Percentiles rank a stretch among this genome's conserved stretches.
phyloP scores from a whole-genome alignment of 2,113 vertebrate genomes.

The Tangachromis dhanisi region DNA sequence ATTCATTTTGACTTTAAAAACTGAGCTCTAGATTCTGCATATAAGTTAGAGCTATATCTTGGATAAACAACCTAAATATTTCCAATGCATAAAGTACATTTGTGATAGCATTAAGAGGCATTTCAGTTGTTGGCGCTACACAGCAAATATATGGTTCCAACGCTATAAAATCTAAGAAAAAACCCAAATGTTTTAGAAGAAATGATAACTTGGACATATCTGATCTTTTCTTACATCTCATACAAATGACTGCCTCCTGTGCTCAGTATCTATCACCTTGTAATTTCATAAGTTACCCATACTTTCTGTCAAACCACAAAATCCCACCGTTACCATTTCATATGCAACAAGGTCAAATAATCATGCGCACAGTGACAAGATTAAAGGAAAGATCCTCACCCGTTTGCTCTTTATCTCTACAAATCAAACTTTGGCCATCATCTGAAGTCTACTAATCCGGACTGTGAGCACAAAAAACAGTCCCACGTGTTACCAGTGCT shows the following conservation, averaged over 20 bases:
- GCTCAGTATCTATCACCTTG: background rate
- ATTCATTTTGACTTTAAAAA: background rate
- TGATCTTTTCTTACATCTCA: background rate
- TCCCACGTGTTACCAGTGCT: background rate
- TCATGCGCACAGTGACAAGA: background rate
- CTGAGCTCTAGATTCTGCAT: background rate
- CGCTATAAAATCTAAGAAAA: background rate
- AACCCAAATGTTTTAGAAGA: background rate
- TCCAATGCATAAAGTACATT: background rate
- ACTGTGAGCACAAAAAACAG: background rate
- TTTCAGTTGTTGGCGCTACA: background rate
- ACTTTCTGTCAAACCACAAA: background rate
- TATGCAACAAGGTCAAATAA: background rate
- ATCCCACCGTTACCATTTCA: background rate
- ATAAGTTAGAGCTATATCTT: background rate
- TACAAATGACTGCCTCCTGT: background rate
- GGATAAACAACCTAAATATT: background rate
- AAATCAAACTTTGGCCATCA: constrained; percentile 12
- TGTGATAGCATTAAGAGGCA: background rate
- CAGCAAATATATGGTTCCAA: background rate
- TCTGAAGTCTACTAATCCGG: background rate
- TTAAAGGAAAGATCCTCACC: constrained; percentile 19
- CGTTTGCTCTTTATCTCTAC: background rate
- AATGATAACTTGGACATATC: background rate
- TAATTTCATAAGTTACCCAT: background rate